Percentiles rank a stretch among this genome's conserved stretches.
These are phyloP conservation scores for Oxyruncus cristatus DNA, from an alignment of 2,113 vertebrate species.

Conservation along the genomic window DNA sequence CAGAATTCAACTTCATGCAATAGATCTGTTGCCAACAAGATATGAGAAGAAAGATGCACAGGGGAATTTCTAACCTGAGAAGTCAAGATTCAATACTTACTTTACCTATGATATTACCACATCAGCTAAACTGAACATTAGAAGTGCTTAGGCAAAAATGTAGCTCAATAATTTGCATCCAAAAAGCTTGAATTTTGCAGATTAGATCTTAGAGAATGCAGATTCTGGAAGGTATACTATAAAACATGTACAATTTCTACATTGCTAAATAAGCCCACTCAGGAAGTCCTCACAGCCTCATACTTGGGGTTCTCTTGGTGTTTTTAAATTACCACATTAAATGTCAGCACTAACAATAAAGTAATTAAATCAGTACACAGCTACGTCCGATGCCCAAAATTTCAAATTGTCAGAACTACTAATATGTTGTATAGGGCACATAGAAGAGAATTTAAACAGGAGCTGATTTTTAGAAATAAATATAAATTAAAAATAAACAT, in stretches of 20 bases:
- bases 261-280: constrained; percentile 1
- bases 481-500: not conserved
- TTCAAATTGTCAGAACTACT: too few relatives aligned
- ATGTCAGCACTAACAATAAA: constrained; percentile 22
- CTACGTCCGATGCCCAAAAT: not conserved
- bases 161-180: not conserved
- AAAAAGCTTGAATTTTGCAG: not conserved
- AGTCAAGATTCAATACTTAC: not conserved
- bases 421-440: not conserved
- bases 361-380: not conserved
- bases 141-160: not conserved
- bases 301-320: not conserved
- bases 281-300: not conserved
- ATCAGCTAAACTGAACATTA: not conserved
- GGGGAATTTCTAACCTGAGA: not conserved
- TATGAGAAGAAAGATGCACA: not conserved
- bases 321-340: constrained; percentile 4
- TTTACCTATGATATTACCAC: not conserved
- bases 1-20: not conserved
- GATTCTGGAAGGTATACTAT: not conserved
- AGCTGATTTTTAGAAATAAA: not conserved
- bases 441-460: not conserved
- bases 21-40: not conserved
- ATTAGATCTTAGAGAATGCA: not conserved
- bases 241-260: not conserved